Percentiles rank a stretch among this genome's conserved stretches.
phyloP scores from a whole-genome alignment of 1,140 invertebrate species.

The Macrotrachela quadricornifera region DNA sequence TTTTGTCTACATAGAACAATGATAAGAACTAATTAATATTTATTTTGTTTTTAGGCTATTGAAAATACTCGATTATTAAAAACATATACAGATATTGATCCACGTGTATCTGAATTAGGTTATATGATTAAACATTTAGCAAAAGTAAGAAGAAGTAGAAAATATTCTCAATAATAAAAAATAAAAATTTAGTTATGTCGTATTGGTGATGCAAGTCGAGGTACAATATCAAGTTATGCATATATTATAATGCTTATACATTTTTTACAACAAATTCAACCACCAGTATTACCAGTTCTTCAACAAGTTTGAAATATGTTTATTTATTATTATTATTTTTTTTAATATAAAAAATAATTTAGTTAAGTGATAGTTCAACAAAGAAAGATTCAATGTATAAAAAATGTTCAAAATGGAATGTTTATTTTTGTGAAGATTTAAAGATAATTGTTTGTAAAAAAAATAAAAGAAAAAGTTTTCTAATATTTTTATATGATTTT shows the following conservation, averaged over 20 bases:
- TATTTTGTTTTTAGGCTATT: slow-evolving; percentile 22
- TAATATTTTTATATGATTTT: no score
- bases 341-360: no score
- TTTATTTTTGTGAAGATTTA: slow-evolving; percentile 31
- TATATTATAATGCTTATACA: slow-evolving; percentile 22
- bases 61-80: slow-evolving; percentile 37
- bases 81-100: slow-evolving; percentile 36
- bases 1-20: no score
- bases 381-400: slow-evolving; percentile 12
- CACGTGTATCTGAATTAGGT: slow-evolving; percentile 35
- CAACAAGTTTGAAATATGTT: slow-evolving; percentile 15
- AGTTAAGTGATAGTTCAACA: no score
- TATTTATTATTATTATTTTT: no score
- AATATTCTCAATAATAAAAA: no score
- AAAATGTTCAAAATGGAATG: slow-evolving; percentile 32
- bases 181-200: slow-evolving; percentile 35
- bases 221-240: slow-evolving; percentile 23
- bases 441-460: slow-evolving; percentile 15
- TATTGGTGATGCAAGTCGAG: slow-evolving; percentile 40
- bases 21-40: no score
- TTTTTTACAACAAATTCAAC: slow-evolving; percentile 21
- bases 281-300: slow-evolving; percentile 21
- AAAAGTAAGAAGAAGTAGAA: slow-evolving; percentile 40
- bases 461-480: neutral
- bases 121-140: slow-evolving; percentile 40